Conservation (phyloP, 2,113 vertebrate genomes). For the Lagopus leucura region DNA sequence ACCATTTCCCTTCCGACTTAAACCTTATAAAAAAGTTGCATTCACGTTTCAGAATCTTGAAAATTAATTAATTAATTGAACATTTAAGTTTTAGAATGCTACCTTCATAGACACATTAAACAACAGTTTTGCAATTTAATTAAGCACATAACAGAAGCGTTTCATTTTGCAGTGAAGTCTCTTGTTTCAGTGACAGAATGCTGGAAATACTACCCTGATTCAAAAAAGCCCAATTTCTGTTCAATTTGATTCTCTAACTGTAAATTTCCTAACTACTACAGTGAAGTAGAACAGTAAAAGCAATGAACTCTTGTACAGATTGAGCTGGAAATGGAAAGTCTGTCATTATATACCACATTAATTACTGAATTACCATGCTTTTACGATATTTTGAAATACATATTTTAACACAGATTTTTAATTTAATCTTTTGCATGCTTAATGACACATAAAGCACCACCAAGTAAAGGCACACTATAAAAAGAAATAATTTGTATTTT, state of each 20-base stretch:
- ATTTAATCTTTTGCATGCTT: slow-evolving; percentile 52
- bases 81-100: slow-evolving; percentile 11
- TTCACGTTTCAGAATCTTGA: neutral
- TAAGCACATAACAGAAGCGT: neutral
- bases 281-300: slow-evolving; percentile 8
- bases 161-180: neutral
- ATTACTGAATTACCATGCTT: slow-evolving; percentile 52
- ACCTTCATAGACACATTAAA: slow-evolving; percentile 35
- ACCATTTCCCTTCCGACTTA: neutral
- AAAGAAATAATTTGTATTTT: slow-evolving; percentile 37
- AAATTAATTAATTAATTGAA: no score
- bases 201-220: neutral
- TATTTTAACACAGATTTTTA: slow-evolving; percentile 42
- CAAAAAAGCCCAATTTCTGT: neutral
- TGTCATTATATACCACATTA: slow-evolving; percentile 46
- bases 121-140: slow-evolving; percentile 16
- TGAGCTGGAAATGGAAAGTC: slow-evolving; percentile 30
- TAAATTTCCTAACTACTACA: neutral
- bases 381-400: slow-evolving; percentile 28
- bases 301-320: neutral
- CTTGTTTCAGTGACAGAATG: neutral
- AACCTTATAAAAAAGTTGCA: neutral
- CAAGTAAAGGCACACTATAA: slow-evolving; percentile 45
- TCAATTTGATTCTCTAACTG: neutral
- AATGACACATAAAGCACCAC: slow-evolving; percentile 31